Conservation (phyloP, 2,888 invertebrate genomes). For the Callinectes sapidus region DNA sequence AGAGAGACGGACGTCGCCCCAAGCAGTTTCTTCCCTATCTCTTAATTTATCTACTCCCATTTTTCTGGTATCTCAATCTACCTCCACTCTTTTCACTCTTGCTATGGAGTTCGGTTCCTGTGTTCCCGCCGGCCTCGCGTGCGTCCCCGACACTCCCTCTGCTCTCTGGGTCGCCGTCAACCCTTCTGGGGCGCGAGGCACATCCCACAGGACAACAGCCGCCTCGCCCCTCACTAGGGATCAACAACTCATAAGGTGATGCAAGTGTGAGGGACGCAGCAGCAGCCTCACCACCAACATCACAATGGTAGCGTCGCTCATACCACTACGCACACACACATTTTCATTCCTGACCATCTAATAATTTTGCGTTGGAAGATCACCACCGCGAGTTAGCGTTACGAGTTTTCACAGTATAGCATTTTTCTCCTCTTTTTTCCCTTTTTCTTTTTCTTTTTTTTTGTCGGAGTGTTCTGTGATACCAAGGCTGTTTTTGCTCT, state of each 20-base stretch:
- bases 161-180: conserved; percentile 18
- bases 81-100: neutral
- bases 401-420: neutral
- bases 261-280: neutral
- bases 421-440: neutral
- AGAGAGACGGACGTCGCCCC: neutral
- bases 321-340: neutral
- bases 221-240: neutral
- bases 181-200: neutral
- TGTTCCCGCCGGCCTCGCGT: neutral
- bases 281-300: neutral
- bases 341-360: neutral
- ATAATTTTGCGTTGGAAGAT: neutral
- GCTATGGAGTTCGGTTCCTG: neutral
- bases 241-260: conserved; percentile 12
- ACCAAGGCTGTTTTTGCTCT: neutral
- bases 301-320: neutral
- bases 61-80: neutral
- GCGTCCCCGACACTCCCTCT: neutral
- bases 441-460: neutral
- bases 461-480: neutral
- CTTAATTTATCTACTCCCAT: conserved; percentile 30
- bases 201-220: neutral
- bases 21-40: conserved; percentile 8
- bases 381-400: neutral